Percentiles rank a stretch among this genome's conserved stretches.
phyloP scores from a whole-genome alignment of 2,797 vertebrate species.

The Poeciliopsis paucimaculata region DNA sequence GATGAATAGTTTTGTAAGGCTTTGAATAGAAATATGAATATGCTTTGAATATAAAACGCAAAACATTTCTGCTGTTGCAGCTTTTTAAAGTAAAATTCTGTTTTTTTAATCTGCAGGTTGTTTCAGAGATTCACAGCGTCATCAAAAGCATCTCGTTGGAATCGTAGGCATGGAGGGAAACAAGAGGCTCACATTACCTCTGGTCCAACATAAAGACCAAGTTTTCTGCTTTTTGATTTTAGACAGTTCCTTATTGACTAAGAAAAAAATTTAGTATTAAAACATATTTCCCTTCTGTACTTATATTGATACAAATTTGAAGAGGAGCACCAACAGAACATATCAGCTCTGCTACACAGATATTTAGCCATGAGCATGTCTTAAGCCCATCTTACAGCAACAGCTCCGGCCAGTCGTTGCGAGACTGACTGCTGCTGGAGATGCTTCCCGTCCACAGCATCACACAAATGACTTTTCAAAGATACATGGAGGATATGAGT shows the following conservation, averaged over 20 bases:
- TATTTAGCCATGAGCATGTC: neutral
- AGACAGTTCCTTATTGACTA: neutral
- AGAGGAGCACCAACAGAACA: neutral
- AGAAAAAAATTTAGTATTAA: neutral
- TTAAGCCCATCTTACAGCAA: neutral
- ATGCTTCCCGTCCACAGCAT: neutral
- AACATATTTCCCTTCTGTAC: neutral
- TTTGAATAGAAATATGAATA: neutral
- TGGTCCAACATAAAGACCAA: neutral
- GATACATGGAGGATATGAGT: neutral
- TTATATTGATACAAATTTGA: neutral
- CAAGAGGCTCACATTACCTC: neutral
- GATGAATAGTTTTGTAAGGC: neutral
- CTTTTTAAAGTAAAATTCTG: neutral
- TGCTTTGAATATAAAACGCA: neutral
- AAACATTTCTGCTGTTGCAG: neutral
- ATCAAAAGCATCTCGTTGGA: constrained; percentile 57
- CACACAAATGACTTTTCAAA: neutral
- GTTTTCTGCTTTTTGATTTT: neutral
- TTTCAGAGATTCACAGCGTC: constrained; percentile 74
- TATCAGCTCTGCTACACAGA: neutral
- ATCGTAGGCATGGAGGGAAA: constrained; percentile 12
- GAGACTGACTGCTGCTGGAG: neutral
- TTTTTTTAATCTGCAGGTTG: constrained; percentile 67
- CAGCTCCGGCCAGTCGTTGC: neutral